Base-by-base conservation (phyloP, 2,888 invertebrate species). In the Drosophila kokeensis region DNA sequence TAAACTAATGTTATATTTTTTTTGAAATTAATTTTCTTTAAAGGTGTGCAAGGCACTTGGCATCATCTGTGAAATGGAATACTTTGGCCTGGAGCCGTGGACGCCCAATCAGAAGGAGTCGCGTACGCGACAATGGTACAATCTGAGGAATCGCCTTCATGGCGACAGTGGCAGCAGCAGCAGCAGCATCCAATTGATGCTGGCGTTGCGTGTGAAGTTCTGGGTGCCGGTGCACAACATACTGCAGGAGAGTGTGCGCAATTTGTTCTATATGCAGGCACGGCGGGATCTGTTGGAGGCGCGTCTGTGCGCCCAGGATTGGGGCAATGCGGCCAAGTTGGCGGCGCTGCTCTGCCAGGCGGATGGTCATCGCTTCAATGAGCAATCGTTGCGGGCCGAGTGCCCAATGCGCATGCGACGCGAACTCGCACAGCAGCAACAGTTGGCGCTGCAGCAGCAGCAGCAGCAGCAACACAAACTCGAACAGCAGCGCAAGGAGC, bases 211-310 rank as follows among this genome's bases (percentile, higher is more conserved):
- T 4, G 97, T 98, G 82, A 98, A 98, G 93, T 98, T 97, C 94
- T 98, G 97, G 97, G 97, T 98, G 52, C 97, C 97, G 4, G 97
- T 97, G 4, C 97, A 98, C 93, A 95, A 96, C 71, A 95, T 98
- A 72, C 95, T 97, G 74, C 97, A 97, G 93, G 97, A 97, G 91
- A 95, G 96, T 48, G 97, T 97, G 29, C 96, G 97, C 7, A 90
- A 97, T 92, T 95, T 97, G 92, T 98, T 98, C 93, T 98, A 97
- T 92, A 95, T 97, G 79, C 97, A 98, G 93, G 96, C 97, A 3
- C 95, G 96, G 88, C 94, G 96, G 2, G 97, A 97, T 92, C 93
- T 97, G 78, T 94, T 95, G 55, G 96, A 97, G 90, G 96, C 96
- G 24, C 95, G 96, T 69, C 94, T 97, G 21, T 95, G 95, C 65